These are phyloP conservation scores for Indicator indicator DNA, from an alignment of 2,113 vertebrate species.

Conservation along the genomic window DNA sequence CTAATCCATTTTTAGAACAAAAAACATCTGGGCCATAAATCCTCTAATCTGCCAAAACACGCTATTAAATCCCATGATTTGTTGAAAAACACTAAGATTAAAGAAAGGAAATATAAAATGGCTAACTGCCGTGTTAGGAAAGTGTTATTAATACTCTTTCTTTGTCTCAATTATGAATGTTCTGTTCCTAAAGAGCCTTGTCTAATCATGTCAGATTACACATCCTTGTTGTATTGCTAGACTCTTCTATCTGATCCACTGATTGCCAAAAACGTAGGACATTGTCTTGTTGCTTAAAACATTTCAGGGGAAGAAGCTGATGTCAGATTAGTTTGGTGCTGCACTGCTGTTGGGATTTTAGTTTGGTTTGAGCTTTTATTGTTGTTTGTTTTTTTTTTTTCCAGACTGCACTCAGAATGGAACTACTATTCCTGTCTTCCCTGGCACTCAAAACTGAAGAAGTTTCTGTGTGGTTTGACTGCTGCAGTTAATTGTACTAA, in stretches of 20 bases:
- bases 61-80: slow-evolving; percentile 98
- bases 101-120: slow-evolving; percentile 92
- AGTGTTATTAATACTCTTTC: slow-evolving; percentile 93
- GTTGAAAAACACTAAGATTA: slow-evolving; percentile 99
- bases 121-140: slow-evolving; percentile 87
- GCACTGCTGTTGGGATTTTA: slow-evolving; percentile 19
- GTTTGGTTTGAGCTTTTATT: not conserved
- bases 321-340: slow-evolving; percentile 66
- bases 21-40: slow-evolving; percentile 99
- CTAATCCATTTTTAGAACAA: slow-evolving; percentile 99
- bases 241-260: slow-evolving; percentile 80
- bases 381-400: not conserved
- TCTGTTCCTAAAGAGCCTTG: slow-evolving; percentile 93
- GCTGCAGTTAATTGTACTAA: not conserved
- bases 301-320: slow-evolving; percentile 65
- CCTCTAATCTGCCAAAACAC: slow-evolving; percentile 96
- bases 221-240: slow-evolving; percentile 84
- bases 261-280: slow-evolving; percentile 76
- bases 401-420: not conserved
- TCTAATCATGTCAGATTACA: slow-evolving; percentile 97
- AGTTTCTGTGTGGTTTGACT: not conserved
- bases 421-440: not conserved
- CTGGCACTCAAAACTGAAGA: not conserved
- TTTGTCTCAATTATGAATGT: slow-evolving; percentile 93
- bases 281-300: slow-evolving; percentile 74